These are phyloP conservation scores for Drosophila helvetica DNA, from an alignment of 2,888 invertebrate genomes.

Conservation along the genomic window DNA sequence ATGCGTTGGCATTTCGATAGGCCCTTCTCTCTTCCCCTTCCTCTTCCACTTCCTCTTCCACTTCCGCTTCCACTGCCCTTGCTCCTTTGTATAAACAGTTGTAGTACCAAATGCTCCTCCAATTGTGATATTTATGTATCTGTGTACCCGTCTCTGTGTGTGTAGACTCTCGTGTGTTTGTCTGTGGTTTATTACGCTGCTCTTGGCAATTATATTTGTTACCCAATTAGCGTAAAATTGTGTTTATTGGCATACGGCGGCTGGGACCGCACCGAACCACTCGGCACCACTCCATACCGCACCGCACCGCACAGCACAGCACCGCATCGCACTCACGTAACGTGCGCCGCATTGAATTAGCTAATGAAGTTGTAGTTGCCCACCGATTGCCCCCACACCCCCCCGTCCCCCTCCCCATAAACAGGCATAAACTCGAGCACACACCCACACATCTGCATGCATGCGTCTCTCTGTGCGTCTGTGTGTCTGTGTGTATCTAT, in stretches of 20 bases:
- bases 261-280: constrained; percentile 27
- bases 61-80: too few species aligned
- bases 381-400: constrained; percentile 15
- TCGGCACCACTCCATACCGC: not conserved
- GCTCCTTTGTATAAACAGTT: constrained; percentile 47
- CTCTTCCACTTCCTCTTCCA: too few species aligned
- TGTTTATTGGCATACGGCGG: constrained; percentile 74
- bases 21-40: too few species aligned
- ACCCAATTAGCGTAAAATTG: constrained; percentile 82
- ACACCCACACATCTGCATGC: constrained; percentile 6
- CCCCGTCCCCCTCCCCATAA: not conserved
- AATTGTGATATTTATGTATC: constrained; percentile 52
- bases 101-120: constrained; percentile 46
- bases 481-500: constrained; percentile 51
- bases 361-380: constrained; percentile 75
- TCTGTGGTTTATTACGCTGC: constrained; percentile 77
- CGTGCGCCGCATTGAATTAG: constrained; percentile 65
- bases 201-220: constrained; percentile 82
- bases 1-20: constrained; percentile 46
- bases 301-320: constrained; percentile 16
- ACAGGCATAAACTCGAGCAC: not conserved
- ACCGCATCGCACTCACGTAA: constrained; percentile 28
- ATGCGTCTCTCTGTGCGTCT: too few species aligned
- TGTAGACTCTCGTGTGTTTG: constrained; percentile 42
- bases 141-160: constrained; percentile 33